Evolutionary conservation across 2,113 vertebrate genomes (phyloP), one percentile per base, ranked within the genome.

Genomic region (Barnardius zonarius): DNA sequence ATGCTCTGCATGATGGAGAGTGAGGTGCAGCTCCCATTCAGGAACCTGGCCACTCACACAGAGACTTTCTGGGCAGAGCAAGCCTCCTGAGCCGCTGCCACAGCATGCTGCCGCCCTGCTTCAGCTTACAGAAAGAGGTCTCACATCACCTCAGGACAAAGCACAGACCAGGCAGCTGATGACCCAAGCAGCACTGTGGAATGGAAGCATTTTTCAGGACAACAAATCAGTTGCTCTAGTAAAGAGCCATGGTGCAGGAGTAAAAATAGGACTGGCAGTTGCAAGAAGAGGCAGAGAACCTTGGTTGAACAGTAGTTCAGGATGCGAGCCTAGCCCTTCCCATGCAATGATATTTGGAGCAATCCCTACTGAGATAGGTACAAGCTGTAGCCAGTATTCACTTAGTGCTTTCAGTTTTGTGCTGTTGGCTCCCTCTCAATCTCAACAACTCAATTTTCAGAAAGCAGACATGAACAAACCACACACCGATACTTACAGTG

Each of bases 401-500:
- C 35, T 59, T 19, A 7, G 6, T 23, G 55, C n/a, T 64, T 61
- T 59, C n/a, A 54, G 44, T 67, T 82, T 63, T 46, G 67, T 83
- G 72, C 18, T 35, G 10, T 31, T 62, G 70, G 9, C 77, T 75
- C 48, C 39, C 48, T 78, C 57, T 86, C 5, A 1, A 49, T 17
- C 52, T 76, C n/a, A 81, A 35, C 11, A 74, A 52, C 24, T 49
- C 7, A 59, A 44, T 31, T 76, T 59, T 48, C 37, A 70, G 85
- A 88, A 54, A 63, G 15, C 18, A 95, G 19, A 61, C 7, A 63
- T 6, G 13, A 66, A 64, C 48, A 73, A 67, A 76, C 31, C 55
- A 68, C 49, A 55, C 31, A 52, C 5, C 70, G 48, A 27, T 89
- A 98, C 98, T 98, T 95, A 98, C 98, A 33, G 94, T 98, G 37